Percentiles rank a stretch among this genome's conserved stretches.
phyloP scores from a whole-genome alignment of 2,113 vertebrate genomes.

The Neotoma lepida region DNA sequence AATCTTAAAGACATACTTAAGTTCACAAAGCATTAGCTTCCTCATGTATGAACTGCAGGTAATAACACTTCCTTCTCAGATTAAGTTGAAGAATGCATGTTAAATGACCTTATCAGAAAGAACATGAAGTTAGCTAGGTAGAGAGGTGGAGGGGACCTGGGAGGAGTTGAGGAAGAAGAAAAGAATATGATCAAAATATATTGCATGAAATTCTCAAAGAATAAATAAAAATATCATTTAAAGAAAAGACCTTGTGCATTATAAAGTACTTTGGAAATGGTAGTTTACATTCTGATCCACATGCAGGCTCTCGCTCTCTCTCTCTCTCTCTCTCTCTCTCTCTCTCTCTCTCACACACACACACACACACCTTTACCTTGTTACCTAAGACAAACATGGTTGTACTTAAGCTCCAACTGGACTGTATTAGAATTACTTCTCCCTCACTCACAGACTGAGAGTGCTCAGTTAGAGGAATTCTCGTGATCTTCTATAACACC shows the following conservation, averaged over 20 bases:
- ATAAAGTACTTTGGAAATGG: constrained; percentile 37
- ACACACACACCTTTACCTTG: neutral
- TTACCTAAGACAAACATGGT: neutral
- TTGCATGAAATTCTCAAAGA: neutral
- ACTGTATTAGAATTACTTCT: constrained; percentile 14
- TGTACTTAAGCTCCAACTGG: neutral
- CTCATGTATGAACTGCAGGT: neutral
- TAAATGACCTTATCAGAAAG: neutral
- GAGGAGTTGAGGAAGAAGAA: neutral
- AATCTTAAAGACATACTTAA: neutral
- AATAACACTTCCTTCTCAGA: constrained; percentile 29
- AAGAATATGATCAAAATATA: neutral
- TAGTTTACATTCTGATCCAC: neutral
- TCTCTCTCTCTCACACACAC: neutral
- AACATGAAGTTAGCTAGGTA: neutral
- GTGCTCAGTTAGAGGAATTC: neutral
- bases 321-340: no score
- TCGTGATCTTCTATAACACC: constrained; percentile 12
- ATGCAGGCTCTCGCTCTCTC: neutral
- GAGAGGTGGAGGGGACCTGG: neutral
- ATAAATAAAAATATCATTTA: neutral
- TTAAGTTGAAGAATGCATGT: constrained; percentile 26
- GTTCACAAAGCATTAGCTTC: constrained; percentile 15
- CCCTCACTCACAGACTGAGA: neutral
- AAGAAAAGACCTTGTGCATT: neutral